Conservation (phyloP, 2,888 invertebrate genomes). For the Drosophila subsilvestris region DNA sequence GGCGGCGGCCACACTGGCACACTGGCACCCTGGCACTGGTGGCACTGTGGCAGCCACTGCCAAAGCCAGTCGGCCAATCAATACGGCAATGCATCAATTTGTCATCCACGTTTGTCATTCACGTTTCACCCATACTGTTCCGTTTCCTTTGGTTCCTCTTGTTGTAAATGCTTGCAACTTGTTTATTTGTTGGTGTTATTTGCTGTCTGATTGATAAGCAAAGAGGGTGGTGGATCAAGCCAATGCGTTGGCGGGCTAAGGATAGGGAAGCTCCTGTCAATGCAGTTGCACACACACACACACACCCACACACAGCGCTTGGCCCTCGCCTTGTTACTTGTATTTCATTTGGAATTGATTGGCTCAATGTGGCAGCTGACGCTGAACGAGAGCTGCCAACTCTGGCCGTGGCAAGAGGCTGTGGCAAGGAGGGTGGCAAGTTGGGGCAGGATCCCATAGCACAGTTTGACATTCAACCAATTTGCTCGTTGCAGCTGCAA, state of each 20-base stretch:
- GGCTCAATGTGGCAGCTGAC: slow-evolving; percentile 41
- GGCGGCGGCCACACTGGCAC: slow-evolving; percentile 37
- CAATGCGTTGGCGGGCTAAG: slow-evolving; percentile 15
- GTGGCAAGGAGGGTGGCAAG: slow-evolving; percentile 19
- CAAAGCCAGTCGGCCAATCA: slow-evolving; percentile 51
- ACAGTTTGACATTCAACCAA: slow-evolving; percentile 56
- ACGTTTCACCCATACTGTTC: slow-evolving; percentile 3
- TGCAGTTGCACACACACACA: slow-evolving; percentile 13
- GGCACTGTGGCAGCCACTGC: slow-evolving; percentile 19
- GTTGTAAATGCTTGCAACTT: slow-evolving; percentile 44
- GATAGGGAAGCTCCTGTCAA: slow-evolving; percentile 10
- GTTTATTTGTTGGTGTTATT: slow-evolving; percentile 64
- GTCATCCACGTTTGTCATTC: slow-evolving; percentile 35
- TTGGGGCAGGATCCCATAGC: neutral
- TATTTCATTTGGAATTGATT: slow-evolving; percentile 64
- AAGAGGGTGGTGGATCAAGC: slow-evolving; percentile 4
- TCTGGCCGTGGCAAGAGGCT: slow-evolving; percentile 24
- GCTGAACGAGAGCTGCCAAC: slow-evolving; percentile 37
- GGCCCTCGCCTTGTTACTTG: slow-evolving; percentile 35
- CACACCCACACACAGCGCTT: neutral
- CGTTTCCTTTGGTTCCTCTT: neutral
- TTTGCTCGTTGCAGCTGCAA: slow-evolving; percentile 46
- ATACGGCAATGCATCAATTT: slow-evolving; percentile 71
- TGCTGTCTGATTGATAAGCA: slow-evolving; percentile 68
- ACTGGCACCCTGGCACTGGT: slow-evolving; percentile 45